phyloP scores from a whole-genome alignment of 2,113 vertebrate genomes.

The Dermatemys mawii region DNA sequence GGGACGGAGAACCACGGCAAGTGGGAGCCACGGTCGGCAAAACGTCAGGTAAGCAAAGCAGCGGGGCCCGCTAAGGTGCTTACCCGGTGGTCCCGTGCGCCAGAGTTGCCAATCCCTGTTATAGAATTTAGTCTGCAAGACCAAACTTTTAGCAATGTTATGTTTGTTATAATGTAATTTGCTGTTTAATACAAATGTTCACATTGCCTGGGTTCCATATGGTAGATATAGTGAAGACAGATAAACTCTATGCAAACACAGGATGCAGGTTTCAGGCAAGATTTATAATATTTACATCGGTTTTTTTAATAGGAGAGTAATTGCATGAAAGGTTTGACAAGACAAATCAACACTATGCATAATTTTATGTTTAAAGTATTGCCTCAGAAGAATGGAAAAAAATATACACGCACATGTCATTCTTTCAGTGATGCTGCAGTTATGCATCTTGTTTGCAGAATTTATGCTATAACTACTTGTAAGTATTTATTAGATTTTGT shows the following conservation, averaged over 20 bases:
- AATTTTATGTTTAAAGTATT: slow-evolving; percentile 74
- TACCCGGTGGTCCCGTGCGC: too few species aligned
- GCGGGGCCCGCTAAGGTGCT: too few species aligned
- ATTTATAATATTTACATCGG: slow-evolving; percentile 77
- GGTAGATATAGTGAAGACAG: slow-evolving; percentile 78
- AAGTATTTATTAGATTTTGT: slow-evolving; percentile 52
- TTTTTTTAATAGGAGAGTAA: slow-evolving; percentile 66
- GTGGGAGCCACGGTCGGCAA: too few species aligned
- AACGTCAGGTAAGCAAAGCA: too few species aligned
- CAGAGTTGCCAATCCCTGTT: too few species aligned
- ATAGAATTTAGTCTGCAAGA: slow-evolving; percentile 83
- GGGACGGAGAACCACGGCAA: too few species aligned
- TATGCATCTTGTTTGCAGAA: slow-evolving; percentile 70
- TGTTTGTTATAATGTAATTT: slow-evolving; percentile 80
- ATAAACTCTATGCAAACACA: slow-evolving; percentile 81
- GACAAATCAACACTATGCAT: slow-evolving; percentile 75
- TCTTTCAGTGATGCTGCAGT: slow-evolving; percentile 64
- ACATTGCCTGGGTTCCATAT: slow-evolving; percentile 79
- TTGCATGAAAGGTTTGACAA: slow-evolving; percentile 70
- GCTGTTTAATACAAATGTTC: slow-evolving; percentile 83
- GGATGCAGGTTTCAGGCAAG: slow-evolving; percentile 78
- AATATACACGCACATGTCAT: not conserved
- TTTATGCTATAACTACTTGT: slow-evolving; percentile 70
- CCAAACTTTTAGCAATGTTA: slow-evolving; percentile 82
- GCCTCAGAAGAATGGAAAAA: slow-evolving; percentile 62